Evolutionary conservation across 1,140 invertebrate species (phyloP), one percentile per base, ranked within the genome.

Genomic region (Wasmannia auropunctata): DNA sequence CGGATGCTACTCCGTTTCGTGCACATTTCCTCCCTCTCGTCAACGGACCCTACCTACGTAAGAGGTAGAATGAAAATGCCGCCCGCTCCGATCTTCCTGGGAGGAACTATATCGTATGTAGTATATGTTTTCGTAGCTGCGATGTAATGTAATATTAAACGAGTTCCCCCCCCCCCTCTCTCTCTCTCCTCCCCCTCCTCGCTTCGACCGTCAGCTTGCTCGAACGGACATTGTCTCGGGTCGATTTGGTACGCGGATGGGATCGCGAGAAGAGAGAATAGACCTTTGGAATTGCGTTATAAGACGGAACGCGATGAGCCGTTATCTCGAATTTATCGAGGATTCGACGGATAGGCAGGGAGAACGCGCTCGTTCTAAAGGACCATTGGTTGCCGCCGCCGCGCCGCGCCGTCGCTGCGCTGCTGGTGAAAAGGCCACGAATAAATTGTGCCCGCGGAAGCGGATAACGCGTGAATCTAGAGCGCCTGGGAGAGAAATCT

Each of bases 121-220:
- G 34, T 81, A 56, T 70, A 46, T 81, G 65, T 81, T 70, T 81
- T 70, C 49, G 63, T 22, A 81, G 63, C 34, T n/a, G 22, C 58
- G 75, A 86, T 40, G 58, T 37, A 74, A 86, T 69, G 83, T 43
- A 88, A 89, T 86, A 87, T 88, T 88, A 83, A 88, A 72, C 83
- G 72, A 25, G 28, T 83, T 37, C 22, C 3, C 43, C 43, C 43
- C 10, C 14, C 43, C 2, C 43, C 43, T n/a, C n/a, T n/a, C n/a
- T n/a, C n/a, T n/a, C n/a, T n/a, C n/a, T n/a, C 43, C 14, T 7
- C 1, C 8, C 51, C 19, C 14, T 7, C 31, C 31, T 16, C 16
- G 25, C 28, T 8, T 37, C 60, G 40, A 28, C 4, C 8, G 11
- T 14, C 31, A 22, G 28, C 34, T 56, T 49, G 25, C 28, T 62